These are phyloP conservation scores for Pyrrhosoma nymphula DNA, from an alignment of 2,888 invertebrate species.

Conservation along the genomic window DNA sequence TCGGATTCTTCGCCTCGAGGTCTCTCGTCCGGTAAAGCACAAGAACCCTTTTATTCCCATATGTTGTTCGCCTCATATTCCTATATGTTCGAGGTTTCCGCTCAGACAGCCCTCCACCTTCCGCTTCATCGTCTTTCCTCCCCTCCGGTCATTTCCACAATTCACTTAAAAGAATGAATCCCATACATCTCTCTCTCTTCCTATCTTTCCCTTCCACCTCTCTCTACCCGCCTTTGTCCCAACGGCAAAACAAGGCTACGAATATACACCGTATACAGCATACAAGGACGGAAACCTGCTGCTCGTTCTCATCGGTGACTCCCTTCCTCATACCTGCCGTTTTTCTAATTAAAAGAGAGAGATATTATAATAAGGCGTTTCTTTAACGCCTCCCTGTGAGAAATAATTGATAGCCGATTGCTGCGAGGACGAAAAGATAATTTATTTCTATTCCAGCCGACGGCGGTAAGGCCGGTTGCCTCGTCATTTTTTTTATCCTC, in stretches of 20 bases:
- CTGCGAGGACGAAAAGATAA: slow-evolving; percentile 1
- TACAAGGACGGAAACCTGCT: not conserved
- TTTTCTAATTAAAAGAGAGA: slow-evolving; percentile 41
- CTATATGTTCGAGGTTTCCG: not conserved
- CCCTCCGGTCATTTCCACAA: slow-evolving; percentile 60
- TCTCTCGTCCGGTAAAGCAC: slow-evolving; percentile 38
- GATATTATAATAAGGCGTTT: slow-evolving; percentile 65
- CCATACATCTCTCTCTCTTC: slow-evolving; percentile 51
- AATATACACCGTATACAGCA: not conserved
- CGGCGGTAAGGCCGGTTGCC: not conserved
- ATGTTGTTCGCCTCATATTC: not conserved
- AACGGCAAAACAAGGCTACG: slow-evolving; percentile 45
- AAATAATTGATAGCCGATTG: slow-evolving; percentile 56
- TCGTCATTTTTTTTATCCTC: not conserved
- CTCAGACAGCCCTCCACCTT: not conserved
- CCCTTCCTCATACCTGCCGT: slow-evolving; percentile 4
- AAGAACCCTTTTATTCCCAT: not conserved
- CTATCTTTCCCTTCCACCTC: not conserved
- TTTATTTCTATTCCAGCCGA: slow-evolving; percentile 4
- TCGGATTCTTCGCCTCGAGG: not conserved
- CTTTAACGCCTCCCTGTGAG: slow-evolving; percentile 29
- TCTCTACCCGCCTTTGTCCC: not conserved
- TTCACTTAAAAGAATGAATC: slow-evolving; percentile 61
- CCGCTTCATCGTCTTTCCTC: not conserved
- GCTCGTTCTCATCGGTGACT: not conserved